phyloP scores from a whole-genome alignment of 1,140 invertebrate genomes.

The Drosophila subobscura region DNA sequence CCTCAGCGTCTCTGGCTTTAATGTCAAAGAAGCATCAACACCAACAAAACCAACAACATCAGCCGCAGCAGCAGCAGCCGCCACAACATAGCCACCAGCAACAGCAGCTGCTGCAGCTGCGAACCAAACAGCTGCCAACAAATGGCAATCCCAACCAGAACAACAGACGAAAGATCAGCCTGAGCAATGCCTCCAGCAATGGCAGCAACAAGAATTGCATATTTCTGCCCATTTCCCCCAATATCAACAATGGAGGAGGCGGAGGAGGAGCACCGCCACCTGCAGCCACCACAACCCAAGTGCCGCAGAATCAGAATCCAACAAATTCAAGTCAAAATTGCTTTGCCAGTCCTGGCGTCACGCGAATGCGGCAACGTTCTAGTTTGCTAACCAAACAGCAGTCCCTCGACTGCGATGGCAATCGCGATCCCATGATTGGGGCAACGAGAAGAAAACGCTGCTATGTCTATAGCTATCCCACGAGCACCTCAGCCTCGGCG shows the following conservation, averaged over 20 bases:
- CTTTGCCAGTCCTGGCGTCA: constrained; percentile 92
- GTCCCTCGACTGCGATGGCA: constrained; percentile 68
- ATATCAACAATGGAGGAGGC: constrained; percentile 82
- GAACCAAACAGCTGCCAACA: constrained; percentile 37
- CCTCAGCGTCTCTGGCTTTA: constrained; percentile 83
- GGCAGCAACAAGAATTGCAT: constrained; percentile 89
- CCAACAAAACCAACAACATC: constrained; percentile 36
- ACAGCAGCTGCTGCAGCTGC: constrained; percentile 38
- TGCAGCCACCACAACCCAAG: constrained; percentile 77
- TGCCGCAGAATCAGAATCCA: neutral
- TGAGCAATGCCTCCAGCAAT: constrained; percentile 84
- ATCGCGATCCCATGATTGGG: constrained; percentile 77
- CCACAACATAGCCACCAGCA: constrained; percentile 24
- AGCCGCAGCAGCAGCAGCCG: constrained; percentile 24
- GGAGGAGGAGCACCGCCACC: constrained; percentile 86
- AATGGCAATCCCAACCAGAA: constrained; percentile 38
- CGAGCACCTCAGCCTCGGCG: constrained; percentile 74
- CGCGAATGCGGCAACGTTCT: constrained; percentile 85
- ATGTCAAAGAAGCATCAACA: constrained; percentile 83
- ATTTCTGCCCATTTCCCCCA: constrained; percentile 92
- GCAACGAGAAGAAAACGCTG: constrained; percentile 63
- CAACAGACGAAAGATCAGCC: constrained; percentile 84
- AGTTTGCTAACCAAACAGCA: constrained; percentile 71
- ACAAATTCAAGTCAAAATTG: constrained; percentile 85
- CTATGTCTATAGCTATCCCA: constrained; percentile 67